Base-by-base conservation (phyloP, 2,797 vertebrate genomes). In the Geotrypetes seraphini region DNA sequence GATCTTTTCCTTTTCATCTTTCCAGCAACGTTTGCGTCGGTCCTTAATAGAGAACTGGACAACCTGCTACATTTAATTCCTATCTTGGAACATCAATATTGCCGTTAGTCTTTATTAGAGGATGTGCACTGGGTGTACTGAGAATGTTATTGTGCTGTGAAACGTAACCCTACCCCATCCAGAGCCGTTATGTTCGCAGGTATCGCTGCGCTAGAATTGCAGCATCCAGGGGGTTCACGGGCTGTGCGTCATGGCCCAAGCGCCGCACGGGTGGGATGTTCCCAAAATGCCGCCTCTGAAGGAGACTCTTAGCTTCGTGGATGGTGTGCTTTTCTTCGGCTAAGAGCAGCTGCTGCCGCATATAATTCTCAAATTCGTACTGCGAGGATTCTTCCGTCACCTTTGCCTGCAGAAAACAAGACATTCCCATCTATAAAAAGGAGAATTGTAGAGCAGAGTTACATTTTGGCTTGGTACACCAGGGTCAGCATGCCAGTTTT, bases 301-400 rank as follows among this genome's bases (percentile, higher is more conserved):
- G 85, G 75, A 92, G 93, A 74, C 83, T 82, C 72, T 96, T 95
- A 66, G 90, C 87, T 71, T 96, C 92, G 1, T 95, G 92, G 26
- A 90, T 78, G 52, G 88, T 91, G 86, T 92, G 96, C 72, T 98
- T 99, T 75, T 98, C 96, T 71, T 99, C 96, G 0, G 96, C 96
- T 73, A 98, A 63, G 63, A 99, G 71, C 57, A 99, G 83, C 78
- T 99, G 96, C 77, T 99, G 96, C 31, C 96, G 86, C 96, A 99
- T 99, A 86, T 98, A 97, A 82, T 91, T 94, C 79, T 99, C 96
- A 11, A 99, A 99, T 65, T 98, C 96, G 0, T 99, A 98, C 73
- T 99, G 95, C 1, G 95, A 97, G 18, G 92, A 96, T 67, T 99
- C 96, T 61, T 99, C 96, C 0, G 86, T 89, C 47, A 85, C 89